phyloP scores from a whole-genome alignment of 1,140 invertebrate species.

The Chionoecetes opilio region DNA sequence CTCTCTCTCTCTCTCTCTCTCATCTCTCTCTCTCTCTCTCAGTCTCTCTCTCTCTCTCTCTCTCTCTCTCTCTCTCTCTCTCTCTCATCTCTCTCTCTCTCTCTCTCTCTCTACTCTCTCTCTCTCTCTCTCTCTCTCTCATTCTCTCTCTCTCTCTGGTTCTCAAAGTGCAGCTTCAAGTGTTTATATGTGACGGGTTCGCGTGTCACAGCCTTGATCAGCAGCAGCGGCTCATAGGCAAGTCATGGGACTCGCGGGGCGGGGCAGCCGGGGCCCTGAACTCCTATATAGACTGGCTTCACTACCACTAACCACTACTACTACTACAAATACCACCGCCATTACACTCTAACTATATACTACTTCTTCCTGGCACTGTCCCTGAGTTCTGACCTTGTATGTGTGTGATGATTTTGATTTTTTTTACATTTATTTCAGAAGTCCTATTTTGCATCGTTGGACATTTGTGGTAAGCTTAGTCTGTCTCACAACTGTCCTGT shows the following conservation, averaged over 20 bases:
- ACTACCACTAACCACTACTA: neutral
- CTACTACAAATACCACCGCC: neutral
- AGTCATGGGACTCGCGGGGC: neutral
- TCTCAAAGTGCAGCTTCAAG: neutral
- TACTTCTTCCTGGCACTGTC: too few relatives aligned
- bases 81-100: neutral
- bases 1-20: neutral
- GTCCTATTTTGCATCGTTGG: too few relatives aligned
- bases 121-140: neutral
- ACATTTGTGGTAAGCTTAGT: too few relatives aligned
- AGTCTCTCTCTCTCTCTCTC: neutral
- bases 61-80: neutral
- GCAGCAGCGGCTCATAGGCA: neutral
- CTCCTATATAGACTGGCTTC: too few relatives aligned
- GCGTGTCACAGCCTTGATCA: too few relatives aligned
- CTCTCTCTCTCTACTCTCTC: neutral
- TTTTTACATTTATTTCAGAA: too few relatives aligned
- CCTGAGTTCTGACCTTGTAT: too few relatives aligned
- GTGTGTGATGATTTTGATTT: too few relatives aligned
- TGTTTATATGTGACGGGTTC: too few relatives aligned
- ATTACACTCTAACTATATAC: neutral
- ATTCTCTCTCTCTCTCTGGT: neutral
- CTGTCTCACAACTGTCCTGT: too few relatives aligned
- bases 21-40: constrained; percentile 14
- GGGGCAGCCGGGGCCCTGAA: too few relatives aligned